Conservation (phyloP, 2,113 vertebrate species). For the Hydrochoerus hydrochaeris region DNA sequence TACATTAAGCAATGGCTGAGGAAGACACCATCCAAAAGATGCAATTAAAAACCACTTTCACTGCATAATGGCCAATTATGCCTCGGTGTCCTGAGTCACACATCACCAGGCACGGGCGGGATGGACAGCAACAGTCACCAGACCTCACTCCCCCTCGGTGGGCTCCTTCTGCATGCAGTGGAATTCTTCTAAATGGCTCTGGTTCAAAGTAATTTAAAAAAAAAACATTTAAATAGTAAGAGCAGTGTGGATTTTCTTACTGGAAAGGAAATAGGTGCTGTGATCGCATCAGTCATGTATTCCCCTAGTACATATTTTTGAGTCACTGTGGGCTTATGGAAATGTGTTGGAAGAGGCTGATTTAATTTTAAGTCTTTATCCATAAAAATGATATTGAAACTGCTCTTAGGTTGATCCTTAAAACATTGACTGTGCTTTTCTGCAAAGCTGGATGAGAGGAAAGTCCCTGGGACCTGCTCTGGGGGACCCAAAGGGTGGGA, state of each 20-base stretch:
- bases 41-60: neutral
- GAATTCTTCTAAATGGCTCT: neutral
- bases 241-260: neutral
- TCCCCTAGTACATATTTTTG: neutral
- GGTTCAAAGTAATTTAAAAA: neutral
- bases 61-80: neutral
- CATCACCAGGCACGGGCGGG: neutral
- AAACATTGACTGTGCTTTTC: neutral
- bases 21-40: neutral
- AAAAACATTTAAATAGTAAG: neutral
- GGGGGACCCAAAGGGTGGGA: fast-evolving
- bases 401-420: neutral
- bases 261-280: neutral
- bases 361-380: neutral
- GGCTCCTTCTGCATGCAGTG: fast-evolving
- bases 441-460: neutral
- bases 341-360: neutral
- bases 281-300: neutral
- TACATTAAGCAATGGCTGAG: neutral
- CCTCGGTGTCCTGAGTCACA: neutral
- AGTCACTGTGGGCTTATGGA: neutral
- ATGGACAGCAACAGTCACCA: neutral
- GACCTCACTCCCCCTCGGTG: fast-evolving
- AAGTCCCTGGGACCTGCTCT: too few relatives aligned
- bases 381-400: neutral